Base-by-base conservation (phyloP, 2,888 invertebrate species). In the Aphodius sticticus region DNA sequence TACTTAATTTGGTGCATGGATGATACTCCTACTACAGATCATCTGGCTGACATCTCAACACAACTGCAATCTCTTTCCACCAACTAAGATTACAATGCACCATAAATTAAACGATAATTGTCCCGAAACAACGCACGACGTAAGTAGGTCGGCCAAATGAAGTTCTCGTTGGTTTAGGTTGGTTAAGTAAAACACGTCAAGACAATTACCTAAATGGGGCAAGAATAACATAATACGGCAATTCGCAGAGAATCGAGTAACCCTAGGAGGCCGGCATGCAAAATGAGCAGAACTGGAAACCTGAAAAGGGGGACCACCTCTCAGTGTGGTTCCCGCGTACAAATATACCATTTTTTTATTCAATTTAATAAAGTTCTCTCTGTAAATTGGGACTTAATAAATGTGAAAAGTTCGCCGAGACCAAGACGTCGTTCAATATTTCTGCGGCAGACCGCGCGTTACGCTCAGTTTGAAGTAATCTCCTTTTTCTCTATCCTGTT, bases 291-390 rank as follows among this genome's bases (percentile, higher is more conserved):
- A 53, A 53, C 53, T 53, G 53, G 53, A 53, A 53, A 53, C 7
- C 53, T 53, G 9, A 5, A 7, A 12, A 9, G 12, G 9, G 12
- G 53, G 53, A 5, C 53, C 53, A 12, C 53, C 12, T 53, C 53
- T 53, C 53, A 5, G 53, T 53, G 53, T 53, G 9, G 53, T 53
- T 53, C 12, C 12, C 12, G 53, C 53, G 53, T 1, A 5, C 53
- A 53, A 53, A 53, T 53, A 53, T 53, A 53, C 53, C 53, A 53
- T 53, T 53, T 53, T 53, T 53, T 53, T 53, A 53, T 53, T 53
- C 53, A 53, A 53, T 53, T 53, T 53, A 53, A 53, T 53, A 53
- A 53, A 53, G 53, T 53, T 53, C 53, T 2, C 53, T 53, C 53
- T 1, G 53, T 53, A 53, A 53, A 53, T 53, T 53, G 53, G 12